Evolutionary conservation across 2,797 vertebrate species (phyloP), one percentile per base, ranked within the genome.

Genomic region (Florisuga fusca): DNA sequence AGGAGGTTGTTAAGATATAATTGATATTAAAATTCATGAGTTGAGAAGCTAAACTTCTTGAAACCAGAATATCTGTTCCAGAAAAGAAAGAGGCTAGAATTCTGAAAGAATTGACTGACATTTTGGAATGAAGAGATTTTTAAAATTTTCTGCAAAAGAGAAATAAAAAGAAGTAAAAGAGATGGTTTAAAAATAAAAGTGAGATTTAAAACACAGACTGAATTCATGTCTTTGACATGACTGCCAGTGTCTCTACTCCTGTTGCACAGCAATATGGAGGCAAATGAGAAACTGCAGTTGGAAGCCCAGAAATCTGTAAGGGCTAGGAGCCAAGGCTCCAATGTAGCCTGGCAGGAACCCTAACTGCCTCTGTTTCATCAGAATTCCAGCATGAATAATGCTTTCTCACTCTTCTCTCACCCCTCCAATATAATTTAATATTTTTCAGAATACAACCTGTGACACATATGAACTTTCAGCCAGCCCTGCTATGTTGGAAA

Each of bases 151-250:
- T 91, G 21, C 20, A 64, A 71, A 74, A 59, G 4, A 54, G 11
- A 58, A 64, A 75, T 41, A 1, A 48, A 73, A 72, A 76, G 11
- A 80, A 73, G 38, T 12, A 77, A 46, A 69, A 85, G 14, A 73
- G 5, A 12, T 19, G 15, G 22, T 82, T 89, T 94, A 92, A 93
- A 96, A 89, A 93, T 94, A 90, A 79, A 90, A 80, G 51, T 41
- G 43, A 62, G 23, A 15, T 48, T 69, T 66, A 69, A 92, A 89
- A 92, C 66, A 54, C 19, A 86, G 69, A 36, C 9, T 43, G 21
- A 89, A 93, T 78, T 89, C 84, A 92, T 71, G 95, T 57, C 80
- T 73, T 62, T 87, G 51, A 73, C 22, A 69, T 72, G 73, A 89
- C 46, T 74, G 59, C 59, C 48, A 67, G 71, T 63, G 46, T 69